A percentile compares a stretch with the other conserved stretches of the same genome.
These are phyloP conservation scores for Oreochromis grahami DNA, from an alignment of 2,797 vertebrate genomes.

Conservation along the genomic window DNA sequence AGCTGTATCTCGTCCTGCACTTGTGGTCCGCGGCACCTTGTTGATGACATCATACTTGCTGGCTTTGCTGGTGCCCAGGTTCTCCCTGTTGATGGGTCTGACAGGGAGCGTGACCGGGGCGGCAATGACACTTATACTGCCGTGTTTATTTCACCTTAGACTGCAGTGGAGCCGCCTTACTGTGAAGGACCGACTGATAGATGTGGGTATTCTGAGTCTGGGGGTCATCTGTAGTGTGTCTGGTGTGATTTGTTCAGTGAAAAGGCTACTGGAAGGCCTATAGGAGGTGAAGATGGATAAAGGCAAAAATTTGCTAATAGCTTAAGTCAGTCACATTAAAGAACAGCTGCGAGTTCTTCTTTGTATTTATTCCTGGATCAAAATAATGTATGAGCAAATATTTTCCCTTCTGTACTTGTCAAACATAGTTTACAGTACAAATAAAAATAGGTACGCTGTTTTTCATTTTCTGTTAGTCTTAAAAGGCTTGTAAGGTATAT, in stretches of 20 bases:
- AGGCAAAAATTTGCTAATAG: not conserved
- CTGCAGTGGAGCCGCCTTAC: conserved; percentile 73
- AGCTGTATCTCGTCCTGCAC: conserved; percentile 23
- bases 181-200: conserved; percentile 63
- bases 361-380: not conserved
- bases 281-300: not conserved
- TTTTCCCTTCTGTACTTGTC: not conserved
- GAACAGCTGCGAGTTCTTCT: not conserved
- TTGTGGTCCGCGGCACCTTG: conserved; percentile 71
- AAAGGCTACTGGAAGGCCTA: conserved; percentile 64
- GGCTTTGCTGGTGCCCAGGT: conserved; percentile 75
- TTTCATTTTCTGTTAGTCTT: not conserved
- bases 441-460: not conserved
- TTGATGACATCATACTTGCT: conserved; percentile 79
- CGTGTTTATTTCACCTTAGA: conserved; percentile 80
- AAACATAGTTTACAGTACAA: not conserved
- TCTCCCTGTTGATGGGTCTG: conserved; percentile 81
- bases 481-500: not conserved
- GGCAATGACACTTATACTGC: conserved; percentile 80
- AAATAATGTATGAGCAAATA: not conserved
- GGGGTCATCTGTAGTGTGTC: conserved; percentile 77
- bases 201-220: conserved; percentile 72
- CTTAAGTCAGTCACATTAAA: not conserved
- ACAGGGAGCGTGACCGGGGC: conserved; percentile 80
- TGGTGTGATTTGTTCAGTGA: conserved; percentile 77